Conservation (phyloP, 2,113 vertebrate genomes). For the Rhinolophus ferrumequinum region DNA sequence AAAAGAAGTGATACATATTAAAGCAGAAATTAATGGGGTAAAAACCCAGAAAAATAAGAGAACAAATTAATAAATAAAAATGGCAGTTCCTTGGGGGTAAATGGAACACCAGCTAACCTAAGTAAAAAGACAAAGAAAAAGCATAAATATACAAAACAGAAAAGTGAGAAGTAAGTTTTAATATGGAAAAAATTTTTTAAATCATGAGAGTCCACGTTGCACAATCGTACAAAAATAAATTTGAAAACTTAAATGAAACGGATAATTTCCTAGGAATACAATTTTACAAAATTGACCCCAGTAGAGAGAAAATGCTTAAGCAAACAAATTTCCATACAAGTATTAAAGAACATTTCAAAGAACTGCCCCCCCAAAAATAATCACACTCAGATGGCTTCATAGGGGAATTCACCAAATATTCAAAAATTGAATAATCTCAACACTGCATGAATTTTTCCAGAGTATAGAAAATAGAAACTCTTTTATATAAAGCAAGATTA, state of each 20-base stretch:
- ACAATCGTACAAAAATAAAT: not conserved
- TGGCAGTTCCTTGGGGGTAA: not conserved
- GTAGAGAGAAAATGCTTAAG: not conserved
- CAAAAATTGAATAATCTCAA: not conserved
- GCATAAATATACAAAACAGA: not conserved
- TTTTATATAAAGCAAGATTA: not conserved
- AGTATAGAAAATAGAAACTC: not conserved
- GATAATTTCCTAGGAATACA: not conserved
- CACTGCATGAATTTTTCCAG: not conserved
- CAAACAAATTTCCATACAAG: not conserved
- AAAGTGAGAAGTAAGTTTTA: not conserved
- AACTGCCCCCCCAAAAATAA: not conserved
- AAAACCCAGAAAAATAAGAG: not conserved
- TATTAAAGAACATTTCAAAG: not conserved
- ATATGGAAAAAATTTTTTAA: not conserved
- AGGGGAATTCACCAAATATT: not conserved
- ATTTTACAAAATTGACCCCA: not conserved
- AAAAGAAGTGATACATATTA: not conserved
- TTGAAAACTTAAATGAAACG: not conserved
- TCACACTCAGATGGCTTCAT: not conserved
- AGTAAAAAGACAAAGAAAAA: not conserved
- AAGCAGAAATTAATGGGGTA: not conserved
- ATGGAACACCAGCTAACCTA: not conserved
- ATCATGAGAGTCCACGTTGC: not conserved
- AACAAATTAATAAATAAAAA: not conserved